Conservation (phyloP, 2,888 invertebrate genomes). For the Atrina japonica region DNA sequence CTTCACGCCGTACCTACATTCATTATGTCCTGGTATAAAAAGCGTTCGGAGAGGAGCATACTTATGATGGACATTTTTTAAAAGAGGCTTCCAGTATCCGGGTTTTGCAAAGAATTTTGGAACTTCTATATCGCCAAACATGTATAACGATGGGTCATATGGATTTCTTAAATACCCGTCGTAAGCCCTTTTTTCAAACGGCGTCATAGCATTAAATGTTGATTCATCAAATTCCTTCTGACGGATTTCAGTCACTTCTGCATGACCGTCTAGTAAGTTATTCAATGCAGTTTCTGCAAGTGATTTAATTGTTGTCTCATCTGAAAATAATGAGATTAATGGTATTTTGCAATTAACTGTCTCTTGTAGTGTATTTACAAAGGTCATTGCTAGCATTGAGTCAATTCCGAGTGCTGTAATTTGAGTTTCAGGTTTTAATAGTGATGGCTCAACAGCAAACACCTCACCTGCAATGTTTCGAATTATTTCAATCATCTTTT, state of each 20-base stretch:
- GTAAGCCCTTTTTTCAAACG: conserved; percentile 26
- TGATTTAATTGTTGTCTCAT: conserved; percentile 23
- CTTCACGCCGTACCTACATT: conserved; percentile 22
- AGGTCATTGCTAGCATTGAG: conserved; percentile 37
- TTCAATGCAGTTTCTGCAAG: conserved; percentile 20
- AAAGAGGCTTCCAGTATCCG: conserved; percentile 24
- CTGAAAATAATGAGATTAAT: conserved; percentile 26
- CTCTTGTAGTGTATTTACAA: conserved; percentile 25
- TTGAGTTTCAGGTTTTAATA: conserved; percentile 23
- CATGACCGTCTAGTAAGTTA: conserved; percentile 9
- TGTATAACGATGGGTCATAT: conserved; percentile 34
- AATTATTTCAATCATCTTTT: conserved; percentile 16
- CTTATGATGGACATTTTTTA: conserved; percentile 15
- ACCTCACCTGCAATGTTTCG: conserved; percentile 21
- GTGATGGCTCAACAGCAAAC: conserved; percentile 23
- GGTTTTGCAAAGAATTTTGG: conserved; percentile 20
- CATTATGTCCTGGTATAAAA: neutral
- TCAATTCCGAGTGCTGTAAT: conserved; percentile 28
- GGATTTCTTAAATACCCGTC: conserved; percentile 25
- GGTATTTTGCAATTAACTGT: conserved; percentile 25
- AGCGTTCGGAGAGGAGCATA: conserved; percentile 26
- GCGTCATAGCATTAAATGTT: conserved; percentile 17
- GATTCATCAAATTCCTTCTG: neutral
- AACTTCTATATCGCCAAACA: conserved; percentile 29
- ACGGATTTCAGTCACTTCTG: neutral